These are phyloP conservation scores for Corbicula japonica DNA, from an alignment of 2,888 invertebrate species.

Conservation along the genomic window DNA sequence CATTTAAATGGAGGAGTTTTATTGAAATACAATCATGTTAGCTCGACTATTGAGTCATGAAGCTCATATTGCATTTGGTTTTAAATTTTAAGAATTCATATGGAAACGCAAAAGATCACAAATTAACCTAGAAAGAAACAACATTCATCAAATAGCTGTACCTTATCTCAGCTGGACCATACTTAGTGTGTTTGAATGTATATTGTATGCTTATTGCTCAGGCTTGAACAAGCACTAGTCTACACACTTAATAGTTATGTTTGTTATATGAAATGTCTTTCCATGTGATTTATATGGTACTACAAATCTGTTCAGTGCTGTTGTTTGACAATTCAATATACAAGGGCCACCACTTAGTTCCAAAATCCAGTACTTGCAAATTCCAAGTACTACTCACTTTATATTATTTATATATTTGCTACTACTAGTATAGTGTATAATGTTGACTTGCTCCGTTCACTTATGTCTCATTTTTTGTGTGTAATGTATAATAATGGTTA, in stretches of 20 bases:
- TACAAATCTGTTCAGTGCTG: conserved; percentile 64
- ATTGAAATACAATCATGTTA: too few relatives aligned
- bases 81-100: too few relatives aligned
- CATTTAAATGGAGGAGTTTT: too few relatives aligned
- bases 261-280: conserved; percentile 49
- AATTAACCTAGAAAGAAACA: too few relatives aligned
- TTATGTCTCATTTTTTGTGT: conserved; percentile 40
- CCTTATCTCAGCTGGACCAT: too few relatives aligned
- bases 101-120: too few relatives aligned
- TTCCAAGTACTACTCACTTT: conserved; percentile 25
- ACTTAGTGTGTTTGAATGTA: too few relatives aligned
- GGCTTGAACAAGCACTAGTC: conserved; percentile 45
- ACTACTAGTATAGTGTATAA: conserved; percentile 31
- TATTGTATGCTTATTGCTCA: conserved; percentile 38
- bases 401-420: conserved; percentile 34
- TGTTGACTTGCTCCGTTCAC: conserved; percentile 26
- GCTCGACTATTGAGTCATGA: too few relatives aligned
- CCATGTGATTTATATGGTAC: conserved; percentile 50
- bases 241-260: conserved; percentile 32
- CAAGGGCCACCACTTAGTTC: conserved; percentile 50
- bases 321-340: conserved; percentile 16
- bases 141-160: too few relatives aligned
- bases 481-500: conserved; percentile 19
- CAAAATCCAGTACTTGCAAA: conserved; percentile 23
- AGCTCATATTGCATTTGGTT: too few relatives aligned